These are phyloP conservation scores for Coelopa pilipes DNA, from an alignment of 2,888 invertebrate species.

Conservation along the genomic window DNA sequence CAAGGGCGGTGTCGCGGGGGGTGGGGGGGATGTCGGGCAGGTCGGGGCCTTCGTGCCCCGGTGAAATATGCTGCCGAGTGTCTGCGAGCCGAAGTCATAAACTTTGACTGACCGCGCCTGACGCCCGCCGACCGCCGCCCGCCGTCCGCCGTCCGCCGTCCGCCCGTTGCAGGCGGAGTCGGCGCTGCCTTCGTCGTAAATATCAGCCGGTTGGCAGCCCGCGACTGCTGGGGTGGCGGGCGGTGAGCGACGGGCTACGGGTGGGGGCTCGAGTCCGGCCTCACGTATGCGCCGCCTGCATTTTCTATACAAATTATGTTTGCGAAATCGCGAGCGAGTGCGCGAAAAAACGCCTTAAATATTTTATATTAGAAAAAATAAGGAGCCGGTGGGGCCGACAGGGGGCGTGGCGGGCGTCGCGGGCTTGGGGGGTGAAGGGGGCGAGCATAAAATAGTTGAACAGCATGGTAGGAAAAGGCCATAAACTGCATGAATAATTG, in stretches of 20 bases:
- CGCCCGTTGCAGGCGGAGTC: neutral
- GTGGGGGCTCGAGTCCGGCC: neutral
- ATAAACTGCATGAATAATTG: conserved; percentile 58
- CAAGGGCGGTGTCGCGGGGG: neutral
- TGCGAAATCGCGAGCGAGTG: conserved; percentile 23
- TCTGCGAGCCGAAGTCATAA: conserved; percentile 52
- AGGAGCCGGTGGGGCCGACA: neutral
- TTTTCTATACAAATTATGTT: conserved; percentile 38
- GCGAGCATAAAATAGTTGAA: conserved; percentile 32
- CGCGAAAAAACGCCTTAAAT: conserved; percentile 37
- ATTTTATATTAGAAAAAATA: conserved; percentile 41
- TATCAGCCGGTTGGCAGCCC: conserved; percentile 25
- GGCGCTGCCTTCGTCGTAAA: neutral
- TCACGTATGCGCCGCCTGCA: conserved; percentile 40
- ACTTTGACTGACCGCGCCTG: conserved; percentile 40
- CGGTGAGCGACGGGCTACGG: neutral
- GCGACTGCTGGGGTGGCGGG: neutral
- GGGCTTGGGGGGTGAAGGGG: neutral
- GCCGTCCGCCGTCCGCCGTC: neutral
- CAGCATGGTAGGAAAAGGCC: conserved; percentile 40
- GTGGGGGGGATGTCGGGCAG: neutral
- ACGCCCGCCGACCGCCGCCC: conserved; percentile 13
- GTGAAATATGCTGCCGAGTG: conserved; percentile 43
- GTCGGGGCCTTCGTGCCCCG: conserved; percentile 27
- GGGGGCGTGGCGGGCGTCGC: neutral